A percentile compares a stretch with the other conserved stretches of the same genome.
Conservation (phyloP, 2,888 invertebrate species). For the Eupeodes latifasciatus region DNA sequence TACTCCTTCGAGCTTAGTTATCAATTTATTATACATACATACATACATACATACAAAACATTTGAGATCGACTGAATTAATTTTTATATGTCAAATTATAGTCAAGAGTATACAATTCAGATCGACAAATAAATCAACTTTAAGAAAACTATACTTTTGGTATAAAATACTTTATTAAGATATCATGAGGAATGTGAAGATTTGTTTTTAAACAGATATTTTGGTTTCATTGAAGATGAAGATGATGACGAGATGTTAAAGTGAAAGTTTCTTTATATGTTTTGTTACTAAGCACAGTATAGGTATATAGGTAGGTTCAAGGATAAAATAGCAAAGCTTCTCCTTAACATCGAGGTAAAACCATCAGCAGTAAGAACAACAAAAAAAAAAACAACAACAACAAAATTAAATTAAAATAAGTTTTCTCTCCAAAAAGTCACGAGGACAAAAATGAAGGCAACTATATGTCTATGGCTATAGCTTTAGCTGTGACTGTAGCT, state of each 20-base stretch:
- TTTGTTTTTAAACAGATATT: neutral
- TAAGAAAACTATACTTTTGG: conserved; percentile 35
- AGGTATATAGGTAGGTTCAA: conserved; percentile 24
- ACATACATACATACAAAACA: conserved; percentile 20
- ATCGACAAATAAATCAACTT: conserved; percentile 53
- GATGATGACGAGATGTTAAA: neutral
- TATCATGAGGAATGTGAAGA: no score
- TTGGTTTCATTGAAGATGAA: neutral
- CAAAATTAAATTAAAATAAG: conserved; percentile 64
- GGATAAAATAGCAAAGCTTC: conserved; percentile 28
- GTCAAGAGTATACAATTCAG: conserved; percentile 48
- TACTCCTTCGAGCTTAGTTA: no score
- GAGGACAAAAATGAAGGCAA: conserved; percentile 34
- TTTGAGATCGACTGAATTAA: conserved; percentile 58
- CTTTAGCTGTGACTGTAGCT: neutral
- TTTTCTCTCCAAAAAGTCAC: conserved; percentile 58
- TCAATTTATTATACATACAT: neutral
- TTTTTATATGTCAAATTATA: conserved; percentile 9
- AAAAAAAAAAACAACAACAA: conserved; percentile 25
- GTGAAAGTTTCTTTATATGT: conserved; percentile 31
- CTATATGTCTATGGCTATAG: no score
- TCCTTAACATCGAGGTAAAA: conserved; percentile 10
- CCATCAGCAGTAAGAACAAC: neutral
- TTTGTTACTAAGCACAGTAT: neutral
- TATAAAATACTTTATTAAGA: neutral